Evolutionary conservation across 2,888 invertebrate species (phyloP).

Genomic region (Rambutsinella grinnellia): DNA sequence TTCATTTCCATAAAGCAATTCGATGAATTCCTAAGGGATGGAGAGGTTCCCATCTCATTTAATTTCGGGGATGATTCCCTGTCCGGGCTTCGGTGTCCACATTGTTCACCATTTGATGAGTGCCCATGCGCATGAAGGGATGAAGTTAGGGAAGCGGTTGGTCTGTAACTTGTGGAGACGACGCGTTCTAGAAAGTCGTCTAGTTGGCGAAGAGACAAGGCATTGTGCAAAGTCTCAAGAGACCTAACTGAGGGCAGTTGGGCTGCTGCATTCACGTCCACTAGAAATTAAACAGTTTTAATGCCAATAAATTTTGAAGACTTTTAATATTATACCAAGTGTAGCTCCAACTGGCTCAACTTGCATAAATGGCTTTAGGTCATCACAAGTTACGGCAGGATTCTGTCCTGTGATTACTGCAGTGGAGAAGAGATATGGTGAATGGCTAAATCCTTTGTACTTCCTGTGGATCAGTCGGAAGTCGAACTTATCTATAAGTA

Average conservation of each 20-base stretch:
- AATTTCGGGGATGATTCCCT: constrained; percentile 30
- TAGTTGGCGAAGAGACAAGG: constrained; percentile 90
- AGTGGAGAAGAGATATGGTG: constrained; percentile 89
- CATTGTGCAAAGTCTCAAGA: constrained; percentile 97
- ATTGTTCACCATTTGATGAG: constrained; percentile 14
- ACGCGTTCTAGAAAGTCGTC: constrained; percentile 72
- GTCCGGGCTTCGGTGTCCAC: constrained; percentile 4
- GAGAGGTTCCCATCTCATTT: constrained; percentile 41
- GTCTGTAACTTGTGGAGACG: constrained; percentile 59
- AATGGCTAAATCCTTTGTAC: constrained; percentile 38
- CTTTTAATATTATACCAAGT: not conserved
- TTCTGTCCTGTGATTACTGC: constrained; percentile 93
- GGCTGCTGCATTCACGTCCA: constrained; percentile 70
- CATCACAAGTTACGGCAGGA: constrained; percentile 83
- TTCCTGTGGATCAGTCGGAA: constrained; percentile 42
- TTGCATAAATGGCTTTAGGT: constrained; percentile 89
- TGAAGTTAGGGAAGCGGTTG: constrained; percentile 56
- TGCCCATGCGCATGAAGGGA: too few relatives aligned
- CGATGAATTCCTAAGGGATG: constrained; percentile 51
- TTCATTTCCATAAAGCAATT: constrained; percentile 38
- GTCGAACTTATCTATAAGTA: constrained; percentile 32
- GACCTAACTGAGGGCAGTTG: constrained; percentile 96
- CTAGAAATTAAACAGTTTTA: constrained; percentile 1
- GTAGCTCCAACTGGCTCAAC: constrained; percentile 67
- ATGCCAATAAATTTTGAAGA: not conserved